These are phyloP conservation scores for Chironomus tepperi DNA, from an alignment of 1,140 invertebrate species.

Conservation along the genomic window DNA sequence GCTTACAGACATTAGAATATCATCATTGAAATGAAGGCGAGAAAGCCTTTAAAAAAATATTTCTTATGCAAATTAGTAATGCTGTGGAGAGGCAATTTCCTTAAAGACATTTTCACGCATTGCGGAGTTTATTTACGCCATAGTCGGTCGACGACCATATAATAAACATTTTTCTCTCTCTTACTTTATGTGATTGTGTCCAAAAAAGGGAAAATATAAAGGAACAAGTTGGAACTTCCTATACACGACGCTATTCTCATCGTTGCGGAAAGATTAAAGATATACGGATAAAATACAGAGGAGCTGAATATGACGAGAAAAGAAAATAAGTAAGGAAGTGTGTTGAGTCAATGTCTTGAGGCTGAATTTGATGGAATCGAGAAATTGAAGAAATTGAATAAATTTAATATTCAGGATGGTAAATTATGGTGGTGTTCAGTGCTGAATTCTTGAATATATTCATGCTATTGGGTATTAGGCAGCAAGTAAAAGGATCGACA, in stretches of 20 bases:
- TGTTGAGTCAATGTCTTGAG: too few species aligned
- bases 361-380: too few species aligned
- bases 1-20: not conserved
- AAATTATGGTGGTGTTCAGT: too few species aligned
- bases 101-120: not conserved
- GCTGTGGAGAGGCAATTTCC: not conserved
- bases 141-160: not conserved
- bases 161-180: not conserved
- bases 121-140: not conserved
- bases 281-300: not conserved
- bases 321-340: not conserved
- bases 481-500: too few species aligned
- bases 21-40: not conserved
- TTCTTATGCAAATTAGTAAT: slow-evolving; percentile 11
- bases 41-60: not conserved
- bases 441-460: too few species aligned
- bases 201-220: not conserved
- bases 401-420: too few species aligned
- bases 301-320: not conserved
- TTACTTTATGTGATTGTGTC: not conserved
- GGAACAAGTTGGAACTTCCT: not conserved
- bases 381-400: too few species aligned
- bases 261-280: slow-evolving; percentile 5
- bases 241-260: not conserved
- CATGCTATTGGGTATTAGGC: too few species aligned